phyloP scores from a whole-genome alignment of 2,113 vertebrate genomes.

The Notothenia rossii region DNA sequence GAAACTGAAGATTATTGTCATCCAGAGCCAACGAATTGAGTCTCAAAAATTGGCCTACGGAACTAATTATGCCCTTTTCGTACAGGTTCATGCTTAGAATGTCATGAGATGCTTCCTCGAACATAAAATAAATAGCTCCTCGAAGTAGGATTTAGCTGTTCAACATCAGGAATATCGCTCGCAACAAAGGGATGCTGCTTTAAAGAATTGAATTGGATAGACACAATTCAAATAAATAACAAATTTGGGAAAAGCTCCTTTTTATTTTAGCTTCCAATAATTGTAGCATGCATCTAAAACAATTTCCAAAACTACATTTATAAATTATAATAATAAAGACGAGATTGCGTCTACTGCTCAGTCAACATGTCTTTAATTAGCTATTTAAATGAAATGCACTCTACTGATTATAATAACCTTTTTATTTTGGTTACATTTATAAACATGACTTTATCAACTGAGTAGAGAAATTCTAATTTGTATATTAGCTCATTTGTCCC shows the following conservation, averaged over 20 bases:
- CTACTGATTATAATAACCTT: too few species aligned
- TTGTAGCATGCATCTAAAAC: background rate
- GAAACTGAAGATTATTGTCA: constrained; percentile 20
- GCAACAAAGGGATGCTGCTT: background rate
- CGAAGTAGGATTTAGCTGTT: constrained; percentile 10
- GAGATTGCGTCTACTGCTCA: too few species aligned
- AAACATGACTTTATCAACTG: background rate
- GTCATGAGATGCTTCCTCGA: background rate
- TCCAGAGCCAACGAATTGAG: constrained; percentile 9
- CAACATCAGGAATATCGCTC: background rate
- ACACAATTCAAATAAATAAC: background rate
- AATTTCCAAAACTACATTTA: background rate
- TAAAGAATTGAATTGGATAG: background rate
- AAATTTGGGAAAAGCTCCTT: background rate
- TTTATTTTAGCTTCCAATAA: background rate
- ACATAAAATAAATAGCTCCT: constrained; percentile 17
- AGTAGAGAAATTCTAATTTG: background rate
- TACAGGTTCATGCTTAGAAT: background rate
- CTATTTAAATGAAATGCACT: too few species aligned
- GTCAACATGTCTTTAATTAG: too few species aligned
- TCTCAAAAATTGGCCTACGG: background rate
- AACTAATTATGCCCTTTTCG: too few species aligned
- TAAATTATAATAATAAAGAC: too few species aligned
- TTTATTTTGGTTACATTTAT: background rate
- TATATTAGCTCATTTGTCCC: background rate